phyloP scores from a whole-genome alignment of 2,113 vertebrate genomes.

The Ancistrus triradiatus region DNA sequence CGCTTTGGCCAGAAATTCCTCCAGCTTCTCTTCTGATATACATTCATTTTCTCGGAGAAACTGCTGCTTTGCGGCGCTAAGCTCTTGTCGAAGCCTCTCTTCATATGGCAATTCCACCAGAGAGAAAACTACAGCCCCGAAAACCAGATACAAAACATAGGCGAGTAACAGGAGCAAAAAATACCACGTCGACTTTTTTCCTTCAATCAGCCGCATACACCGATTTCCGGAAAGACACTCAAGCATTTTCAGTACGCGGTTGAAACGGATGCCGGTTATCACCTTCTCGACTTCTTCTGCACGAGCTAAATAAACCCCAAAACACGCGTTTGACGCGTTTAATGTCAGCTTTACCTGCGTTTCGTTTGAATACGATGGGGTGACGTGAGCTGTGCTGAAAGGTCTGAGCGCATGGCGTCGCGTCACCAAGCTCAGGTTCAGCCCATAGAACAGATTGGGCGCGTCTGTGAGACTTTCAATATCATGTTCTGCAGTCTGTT shows the following conservation, averaged over 20 bases:
- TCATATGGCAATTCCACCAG: slow-evolving; percentile 89
- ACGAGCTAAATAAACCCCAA: background rate
- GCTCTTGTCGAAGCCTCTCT: slow-evolving; percentile 73
- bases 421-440: slow-evolving; percentile 36
- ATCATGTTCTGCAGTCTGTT: background rate
- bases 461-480: background rate
- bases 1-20: slow-evolving; percentile 77
- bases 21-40: slow-evolving; percentile 78
- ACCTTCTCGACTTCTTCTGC: background rate
- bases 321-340: no score
- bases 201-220: slow-evolving; percentile 72
- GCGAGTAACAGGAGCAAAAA: slow-evolving; percentile 74
- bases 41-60: slow-evolving; percentile 83
- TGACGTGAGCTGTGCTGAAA: slow-evolving; percentile 6
- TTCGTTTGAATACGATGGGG: background rate
- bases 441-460: slow-evolving; percentile 6
- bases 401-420: slow-evolving; percentile 20
- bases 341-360: background rate
- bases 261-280: background rate
- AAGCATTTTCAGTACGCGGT: slow-evolving; percentile 68
- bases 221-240: slow-evolving; percentile 65
- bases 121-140: slow-evolving; percentile 92
- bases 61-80: slow-evolving; percentile 68
- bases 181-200: slow-evolving; percentile 73
- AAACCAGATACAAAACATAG: slow-evolving; percentile 79